Evolutionary conservation across 2,888 invertebrate species (phyloP), one percentile per base, ranked within the genome.

Genomic region (Stramonita haemastoma): DNA sequence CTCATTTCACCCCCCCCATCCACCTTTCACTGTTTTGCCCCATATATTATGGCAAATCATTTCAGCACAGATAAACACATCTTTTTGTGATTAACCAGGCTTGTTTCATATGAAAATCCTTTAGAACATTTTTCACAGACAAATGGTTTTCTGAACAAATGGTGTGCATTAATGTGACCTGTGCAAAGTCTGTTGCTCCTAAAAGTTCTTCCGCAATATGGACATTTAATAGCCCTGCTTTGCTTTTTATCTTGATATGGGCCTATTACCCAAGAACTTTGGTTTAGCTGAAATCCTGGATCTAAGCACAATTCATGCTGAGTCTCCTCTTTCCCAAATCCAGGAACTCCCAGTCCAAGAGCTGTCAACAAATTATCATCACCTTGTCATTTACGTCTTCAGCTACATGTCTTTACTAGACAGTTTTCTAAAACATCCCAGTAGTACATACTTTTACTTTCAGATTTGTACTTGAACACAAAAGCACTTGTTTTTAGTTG

Each of bases 171-270:
- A 34, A 89, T 77, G 87, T 91, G 90, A 83, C 90, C 90, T 73
- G 87, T 86, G 86, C 89, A 85, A 34, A 87, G 60, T 60, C 90
- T 85, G 60, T 84, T 87, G 89, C 88, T 88, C 79, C 88, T 86
- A 77, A 91, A 91, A 26, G 84, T 86, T 91, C 90, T 91, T 36
- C 91, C 91, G 89, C 91, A 91, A 29, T 89, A 91, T 13, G 87
- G 89, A 86, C 91, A 91, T 32, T 81, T 88, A 70, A 84, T 89
- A 56, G 66, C 86, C 46, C 46, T 46, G 36, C n/a, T 81, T n/a
- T 32, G 87, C n/a, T 81, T 87, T 56, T 17, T 26, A 26, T 81
- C 60, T 26, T 17, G 46, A n/a, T 15, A 17, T 17, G 15, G 84
- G 29, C 36, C 57, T 29, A 29, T 29, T 6, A 57, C 29, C 84